Evolutionary conservation across 1,140 invertebrate species (phyloP), one percentile per base, ranked within the genome.

Genomic region (Gryllus bimaculatus): DNA sequence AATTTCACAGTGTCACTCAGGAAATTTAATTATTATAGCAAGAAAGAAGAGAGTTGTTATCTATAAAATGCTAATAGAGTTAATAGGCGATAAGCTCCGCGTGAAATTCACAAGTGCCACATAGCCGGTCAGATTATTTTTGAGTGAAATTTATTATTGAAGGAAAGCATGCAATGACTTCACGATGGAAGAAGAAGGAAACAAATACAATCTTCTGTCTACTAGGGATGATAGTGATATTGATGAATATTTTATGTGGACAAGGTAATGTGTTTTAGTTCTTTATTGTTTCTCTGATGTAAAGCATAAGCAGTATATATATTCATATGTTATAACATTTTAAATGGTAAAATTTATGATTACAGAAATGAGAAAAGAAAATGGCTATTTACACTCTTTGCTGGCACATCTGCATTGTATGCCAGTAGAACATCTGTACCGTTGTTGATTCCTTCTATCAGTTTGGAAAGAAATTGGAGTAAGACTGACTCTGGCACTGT

Each of bases 401-500:
- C 87, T 73, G 92, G 92, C 7, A 92, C 91, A 26, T 89, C 89
- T 79, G 88, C 91, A 82, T 81, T 93, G 15, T 93, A 93, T 84
- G 89, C 91, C 0, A 89, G 90, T 18, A 87, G 92, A 82, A 92
- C 91, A 47, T 90, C 91, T 15, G 89, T 93, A 84, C 92, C 92
- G 18, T 84, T 93, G 77, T 86, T 91, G 80, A 88, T 91, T 75
- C 90, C 91, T 15, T 85, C 90, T 8, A 88, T 93, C 80, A 89
- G 91, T 48, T 87, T 90, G 81, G 91, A 92, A 80, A 88, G 90
- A 83, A 87, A 88, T 73, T 93, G 92, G 92, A 91, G 89, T 82
- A 93, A 93, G 86, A 90, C 91, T 48, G 89, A 93, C 81, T 90
- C 91, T 20, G 92, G 92, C 7, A 90, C 90, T 5, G 90, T 93